Percentiles rank a stretch among this genome's conserved stretches.
phyloP scores from a whole-genome alignment of 2,888 invertebrate species.

The Hyposoter dolosus region DNA sequence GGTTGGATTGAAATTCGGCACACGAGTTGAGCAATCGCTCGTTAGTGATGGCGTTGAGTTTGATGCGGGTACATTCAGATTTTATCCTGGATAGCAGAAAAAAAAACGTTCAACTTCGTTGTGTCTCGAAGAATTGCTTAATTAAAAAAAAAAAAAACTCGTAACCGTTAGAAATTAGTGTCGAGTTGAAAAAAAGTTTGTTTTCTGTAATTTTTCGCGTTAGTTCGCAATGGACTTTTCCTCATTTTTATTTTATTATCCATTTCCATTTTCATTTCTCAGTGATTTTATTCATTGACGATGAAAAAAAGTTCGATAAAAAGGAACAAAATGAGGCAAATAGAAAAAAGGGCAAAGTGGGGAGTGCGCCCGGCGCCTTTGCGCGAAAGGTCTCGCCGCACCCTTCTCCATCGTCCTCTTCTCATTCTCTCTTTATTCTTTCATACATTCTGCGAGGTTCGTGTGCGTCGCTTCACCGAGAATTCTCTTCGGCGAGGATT shows the following conservation, averaged over 20 bases:
- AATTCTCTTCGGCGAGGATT: conserved; percentile 67
- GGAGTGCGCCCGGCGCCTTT: conserved; percentile 62
- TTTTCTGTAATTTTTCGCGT: neutral
- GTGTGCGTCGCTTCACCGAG: conserved; percentile 60
- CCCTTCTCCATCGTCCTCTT: conserved; percentile 58
- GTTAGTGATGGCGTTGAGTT: conserved; percentile 30
- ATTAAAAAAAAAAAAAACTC: neutral
- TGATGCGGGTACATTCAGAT: conserved; percentile 41
- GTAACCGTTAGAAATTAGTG: conserved; percentile 5
- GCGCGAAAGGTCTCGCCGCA: conserved; percentile 70
- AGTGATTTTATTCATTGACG: neutral
- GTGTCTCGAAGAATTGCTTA: neutral
- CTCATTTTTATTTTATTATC: neutral
- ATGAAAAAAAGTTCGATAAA: conserved; percentile 8
- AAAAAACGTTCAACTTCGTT: neutral
- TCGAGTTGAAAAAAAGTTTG: neutral
- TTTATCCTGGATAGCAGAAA: conserved; percentile 23
- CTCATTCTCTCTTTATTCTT: conserved; percentile 46
- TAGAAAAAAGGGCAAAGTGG: conserved; percentile 31
- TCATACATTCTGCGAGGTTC: conserved; percentile 45
- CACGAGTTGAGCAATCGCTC: conserved; percentile 35
- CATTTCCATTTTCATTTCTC: conserved; percentile 2
- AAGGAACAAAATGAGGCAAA: neutral
- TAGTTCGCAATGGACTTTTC: neutral
- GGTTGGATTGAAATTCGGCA: conserved; percentile 37